These are phyloP conservation scores for Patella caerulea DNA, from an alignment of 2,888 invertebrate genomes.

Conservation along the genomic window DNA sequence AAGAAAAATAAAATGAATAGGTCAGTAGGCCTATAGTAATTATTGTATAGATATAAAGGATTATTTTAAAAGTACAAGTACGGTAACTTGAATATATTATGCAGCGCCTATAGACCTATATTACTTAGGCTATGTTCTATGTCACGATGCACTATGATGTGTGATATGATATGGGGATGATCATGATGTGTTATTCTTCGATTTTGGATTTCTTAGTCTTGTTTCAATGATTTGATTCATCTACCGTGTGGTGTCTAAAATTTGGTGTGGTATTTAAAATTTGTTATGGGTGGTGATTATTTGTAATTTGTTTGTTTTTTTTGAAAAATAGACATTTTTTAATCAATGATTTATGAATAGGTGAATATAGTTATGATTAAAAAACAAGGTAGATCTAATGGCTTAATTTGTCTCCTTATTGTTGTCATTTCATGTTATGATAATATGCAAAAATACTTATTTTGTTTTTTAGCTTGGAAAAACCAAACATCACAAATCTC, in stretches of 20 bases:
- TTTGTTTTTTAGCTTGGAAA: conserved; percentile 76
- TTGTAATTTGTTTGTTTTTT: no score
- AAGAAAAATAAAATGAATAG: no score
- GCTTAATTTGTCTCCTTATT: background rate
- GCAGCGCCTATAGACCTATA: no score
- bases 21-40: no score
- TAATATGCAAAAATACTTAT: conserved; percentile 10
- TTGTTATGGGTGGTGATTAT: no score
- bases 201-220: background rate
- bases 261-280: no score
- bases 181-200: background rate
- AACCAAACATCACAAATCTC: conserved; percentile 78
- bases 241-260: no score
- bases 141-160: no score
- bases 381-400: background rate
- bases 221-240: no score
- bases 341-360: background rate
- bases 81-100: no score
- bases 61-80: background rate
- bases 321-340: no score
- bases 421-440: background rate
- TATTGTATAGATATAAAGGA: background rate
- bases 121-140: no score
- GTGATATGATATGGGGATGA: background rate
- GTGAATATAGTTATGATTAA: background rate